A percentile compares a stretch with the other conserved stretches of the same genome.
Conservation (phyloP, 2,797 vertebrate species). For the Nyctalus aviator region DNA sequence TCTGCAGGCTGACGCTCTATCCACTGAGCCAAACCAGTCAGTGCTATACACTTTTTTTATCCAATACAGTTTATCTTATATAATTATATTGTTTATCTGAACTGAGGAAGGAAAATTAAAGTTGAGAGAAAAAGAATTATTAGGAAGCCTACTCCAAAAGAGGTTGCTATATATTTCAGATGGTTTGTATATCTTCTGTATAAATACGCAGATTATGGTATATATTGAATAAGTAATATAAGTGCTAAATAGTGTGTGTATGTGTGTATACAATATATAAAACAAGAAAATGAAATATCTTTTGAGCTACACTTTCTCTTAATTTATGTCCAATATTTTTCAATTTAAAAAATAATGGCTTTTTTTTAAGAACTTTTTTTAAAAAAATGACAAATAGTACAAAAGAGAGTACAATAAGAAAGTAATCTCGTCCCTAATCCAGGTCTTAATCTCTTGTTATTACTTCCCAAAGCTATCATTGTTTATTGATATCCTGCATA, state of each 20-base stretch:
- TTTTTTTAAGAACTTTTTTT: slow-evolving; percentile 31
- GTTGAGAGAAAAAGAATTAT: slow-evolving; percentile 5
- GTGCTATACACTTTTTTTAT: neutral
- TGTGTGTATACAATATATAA: neutral
- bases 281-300: neutral
- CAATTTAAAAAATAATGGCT: neutral
- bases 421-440: neutral
- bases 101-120: slow-evolving; percentile 42
- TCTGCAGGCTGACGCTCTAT: too few species aligned
- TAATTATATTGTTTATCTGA: slow-evolving; percentile 39
- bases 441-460: neutral
- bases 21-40: too few species aligned
- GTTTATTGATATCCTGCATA: neutral
- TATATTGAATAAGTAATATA: slow-evolving; percentile 6
- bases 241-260: neutral
- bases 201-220: neutral
- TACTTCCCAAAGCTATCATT: neutral
- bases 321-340: neutral
- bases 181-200: neutral
- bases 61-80: neutral
- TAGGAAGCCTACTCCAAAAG: neutral
- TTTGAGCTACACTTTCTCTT: neutral
- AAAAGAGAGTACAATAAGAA: neutral
- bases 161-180: neutral
- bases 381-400: slow-evolving; percentile 30